Percentiles rank a stretch among this genome's conserved stretches.
Evolutionary conservation across 2,113 vertebrate genomes (phyloP).

Genomic region (Mastomys coucha): DNA sequence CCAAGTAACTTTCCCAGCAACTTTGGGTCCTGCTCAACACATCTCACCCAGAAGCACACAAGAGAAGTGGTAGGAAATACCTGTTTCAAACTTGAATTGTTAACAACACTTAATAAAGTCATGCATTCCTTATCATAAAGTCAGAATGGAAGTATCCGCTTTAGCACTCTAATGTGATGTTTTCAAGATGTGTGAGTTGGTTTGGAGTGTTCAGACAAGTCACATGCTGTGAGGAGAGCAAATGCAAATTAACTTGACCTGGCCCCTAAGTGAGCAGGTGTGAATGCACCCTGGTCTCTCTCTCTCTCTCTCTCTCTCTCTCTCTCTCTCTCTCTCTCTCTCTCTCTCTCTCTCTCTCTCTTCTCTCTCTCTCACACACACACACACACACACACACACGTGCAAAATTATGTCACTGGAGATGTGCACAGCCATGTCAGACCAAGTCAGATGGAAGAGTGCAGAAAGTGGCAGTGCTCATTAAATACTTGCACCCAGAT

Average conservation of each 20-base stretch:
- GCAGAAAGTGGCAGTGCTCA: background rate
- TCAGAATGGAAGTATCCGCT: conserved; percentile 37
- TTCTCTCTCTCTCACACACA: too few relatives aligned
- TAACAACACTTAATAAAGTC: conserved; percentile 67
- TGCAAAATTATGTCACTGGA: background rate
- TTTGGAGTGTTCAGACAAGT: background rate
- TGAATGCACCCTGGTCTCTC: background rate
- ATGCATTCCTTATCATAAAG: conserved; percentile 57
- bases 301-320: too few relatives aligned
- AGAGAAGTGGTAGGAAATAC: conserved; percentile 48
- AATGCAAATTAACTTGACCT: conserved; percentile 27
- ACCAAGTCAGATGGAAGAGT: background rate
- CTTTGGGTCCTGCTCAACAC: conserved; percentile 38
- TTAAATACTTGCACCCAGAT: background rate
- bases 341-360: too few relatives aligned
- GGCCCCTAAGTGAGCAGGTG: background rate
- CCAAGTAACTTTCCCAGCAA: conserved; percentile 29
- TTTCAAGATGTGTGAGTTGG: conserved; percentile 69
- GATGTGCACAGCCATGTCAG: background rate
- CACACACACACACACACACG: background rate
- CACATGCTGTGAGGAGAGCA: background rate
- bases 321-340: too few relatives aligned
- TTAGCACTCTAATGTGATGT: conserved; percentile 29
- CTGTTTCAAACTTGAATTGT: conserved; percentile 58
- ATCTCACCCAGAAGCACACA: conserved; percentile 53